Conservation (phyloP, 64 coral and sea anemone species). For the Actinia equina region DNA sequence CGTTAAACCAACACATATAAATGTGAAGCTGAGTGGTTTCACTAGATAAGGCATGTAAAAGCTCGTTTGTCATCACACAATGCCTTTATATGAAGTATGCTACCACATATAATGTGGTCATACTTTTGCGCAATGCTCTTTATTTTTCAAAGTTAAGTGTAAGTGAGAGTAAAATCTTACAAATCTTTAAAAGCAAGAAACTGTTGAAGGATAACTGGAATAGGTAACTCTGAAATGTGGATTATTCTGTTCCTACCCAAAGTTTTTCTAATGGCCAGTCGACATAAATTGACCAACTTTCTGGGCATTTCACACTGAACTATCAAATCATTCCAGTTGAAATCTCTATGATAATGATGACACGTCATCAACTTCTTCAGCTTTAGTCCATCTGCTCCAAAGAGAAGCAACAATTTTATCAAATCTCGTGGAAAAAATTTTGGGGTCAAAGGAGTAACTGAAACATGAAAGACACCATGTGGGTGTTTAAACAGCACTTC, state of each 20-base stretch:
- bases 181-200: conserved; percentile 65
- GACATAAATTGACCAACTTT: conserved; percentile 50
- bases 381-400: conserved; percentile 36
- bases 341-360: not conserved
- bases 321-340: conserved; percentile 40
- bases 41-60: no score
- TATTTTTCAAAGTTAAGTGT: no score
- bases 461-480: conserved; percentile 43
- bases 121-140: no score
- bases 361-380: conserved; percentile 33
- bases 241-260: conserved; percentile 41
- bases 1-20: no score
- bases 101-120: no score
- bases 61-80: no score
- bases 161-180: conserved; percentile 9
- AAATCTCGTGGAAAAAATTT: conserved; percentile 40
- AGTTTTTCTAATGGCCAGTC: conserved; percentile 55
- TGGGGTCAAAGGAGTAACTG: conserved; percentile 1
- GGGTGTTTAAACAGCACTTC: conserved; percentile 40
- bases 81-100: no score
- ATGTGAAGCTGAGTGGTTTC: no score
- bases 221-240: conserved; percentile 50
- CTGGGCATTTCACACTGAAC: conserved; percentile 46
- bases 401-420: conserved; percentile 61
- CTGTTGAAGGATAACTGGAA: conserved; percentile 52